Evolutionary conservation across 2,888 invertebrate genomes (phyloP), one percentile per base, ranked within the genome.

Genomic region (Aelia acuminata): DNA sequence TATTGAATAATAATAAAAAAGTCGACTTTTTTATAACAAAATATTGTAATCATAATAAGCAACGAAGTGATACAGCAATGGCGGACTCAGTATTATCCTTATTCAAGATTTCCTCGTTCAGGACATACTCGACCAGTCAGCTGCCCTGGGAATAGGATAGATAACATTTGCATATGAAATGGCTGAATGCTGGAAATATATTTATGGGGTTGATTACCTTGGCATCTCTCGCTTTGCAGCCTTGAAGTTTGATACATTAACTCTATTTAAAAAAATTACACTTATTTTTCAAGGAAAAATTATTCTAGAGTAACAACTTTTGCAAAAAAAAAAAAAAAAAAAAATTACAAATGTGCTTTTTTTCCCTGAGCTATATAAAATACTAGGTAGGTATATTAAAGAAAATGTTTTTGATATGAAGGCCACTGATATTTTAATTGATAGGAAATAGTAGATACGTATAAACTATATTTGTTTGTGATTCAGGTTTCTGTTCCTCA

Each of bases 131-230:
- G 35, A 70, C 63, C 26, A 18, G 31, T 35, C 63, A 35, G 13
- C 31, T 70, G 3, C 20, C 18, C 57, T 4, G 26, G 26, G 26
- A 57, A 26, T 57, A 26, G 57, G 63, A 70, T 57, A n/a, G 63
- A 70, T 57, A n/a, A 53, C 11, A 70, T 70, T 70, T 35, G 63
- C 63, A 70, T 70, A 70, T 70, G 63, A 70, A 70, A 31, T 35
- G 35, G 63, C n/a, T 31, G 11, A 20, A 31, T 31, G 26, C 15
- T 63, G 63, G 3, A 4, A 70, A 70, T 35, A 15, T 70, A 70
- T 70, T 70, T 70, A 70, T 70, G 31, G 35, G 63, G 31, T 70
- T 70, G 63, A 35, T 70, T 35, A 70, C 63, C 63, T 70, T 70
- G 63, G 63, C 63, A 70, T 70, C 18, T 70, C 63, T 35, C 63